Percentiles rank a stretch among this genome's conserved stretches.
phyloP scores from a whole-genome alignment of 2,888 invertebrate species.

The Epirrhoe tristata region DNA sequence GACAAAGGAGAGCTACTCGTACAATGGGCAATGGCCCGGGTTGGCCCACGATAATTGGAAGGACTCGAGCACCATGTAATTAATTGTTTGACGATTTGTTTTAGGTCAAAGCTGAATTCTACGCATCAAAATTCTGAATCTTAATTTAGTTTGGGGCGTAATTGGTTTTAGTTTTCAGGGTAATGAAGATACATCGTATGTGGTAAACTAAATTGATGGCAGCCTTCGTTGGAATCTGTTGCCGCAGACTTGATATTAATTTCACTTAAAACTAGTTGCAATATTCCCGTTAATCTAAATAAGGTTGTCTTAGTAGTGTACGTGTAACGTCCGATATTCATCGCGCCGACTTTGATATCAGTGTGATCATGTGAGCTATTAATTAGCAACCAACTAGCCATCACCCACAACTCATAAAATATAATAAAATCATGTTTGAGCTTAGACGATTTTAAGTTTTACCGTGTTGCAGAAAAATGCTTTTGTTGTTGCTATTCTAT shows the following conservation, averaged over 20 bases:
- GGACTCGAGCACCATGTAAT: conserved; percentile 37
- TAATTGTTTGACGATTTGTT: conserved; percentile 42
- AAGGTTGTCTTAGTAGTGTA: neutral
- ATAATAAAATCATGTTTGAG: no score
- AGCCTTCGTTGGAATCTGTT: conserved; percentile 1
- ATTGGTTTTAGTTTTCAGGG: conserved; percentile 27
- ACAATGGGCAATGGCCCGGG: conserved; percentile 8
- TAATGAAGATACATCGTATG: conserved; percentile 14
- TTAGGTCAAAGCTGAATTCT: conserved; percentile 22
- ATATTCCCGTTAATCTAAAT: neutral
- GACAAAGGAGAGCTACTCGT: conserved; percentile 22
- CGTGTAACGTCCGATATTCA: neutral
- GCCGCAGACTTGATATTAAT: conserved; percentile 4
- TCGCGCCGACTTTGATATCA: neutral
- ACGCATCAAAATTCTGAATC: conserved; percentile 6
- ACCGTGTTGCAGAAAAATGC: no score
- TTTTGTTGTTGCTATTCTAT: no score
- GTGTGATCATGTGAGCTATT: no score
- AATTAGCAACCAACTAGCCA: no score
- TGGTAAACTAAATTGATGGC: conserved; percentile 3
- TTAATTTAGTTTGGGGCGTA: conserved; percentile 19
- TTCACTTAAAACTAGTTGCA: neutral
- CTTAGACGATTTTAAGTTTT: no score
- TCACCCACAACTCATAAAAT: no score
- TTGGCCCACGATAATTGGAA: conserved; percentile 33